Evolutionary conservation across 2,888 invertebrate species (phyloP).

Genomic region (Amiota communis): DNA sequence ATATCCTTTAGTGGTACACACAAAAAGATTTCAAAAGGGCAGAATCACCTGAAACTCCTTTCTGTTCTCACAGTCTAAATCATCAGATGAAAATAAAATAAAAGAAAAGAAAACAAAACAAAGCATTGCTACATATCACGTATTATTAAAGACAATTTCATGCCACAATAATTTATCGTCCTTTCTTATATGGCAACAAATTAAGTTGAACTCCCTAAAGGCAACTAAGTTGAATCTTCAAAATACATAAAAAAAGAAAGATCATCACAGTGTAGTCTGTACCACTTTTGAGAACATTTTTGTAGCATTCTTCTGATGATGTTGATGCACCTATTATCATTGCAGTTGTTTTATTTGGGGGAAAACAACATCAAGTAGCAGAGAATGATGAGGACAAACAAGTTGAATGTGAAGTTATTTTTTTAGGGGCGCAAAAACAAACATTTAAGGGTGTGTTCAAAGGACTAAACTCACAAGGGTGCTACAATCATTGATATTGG

Average conservation of each 20-base stretch:
- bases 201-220: constrained; percentile 20
- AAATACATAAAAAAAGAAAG: neutral
- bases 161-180: constrained; percentile 21
- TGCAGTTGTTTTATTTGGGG: constrained; percentile 1
- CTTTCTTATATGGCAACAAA: constrained; percentile 8
- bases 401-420: constrained; percentile 7
- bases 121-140: neutral
- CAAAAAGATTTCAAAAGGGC: neutral
- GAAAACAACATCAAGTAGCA: constrained; percentile 18
- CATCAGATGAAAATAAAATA: no score
- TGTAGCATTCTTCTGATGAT: neutral
- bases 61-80: neutral
- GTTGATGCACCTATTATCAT: neutral
- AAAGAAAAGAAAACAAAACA: neutral
- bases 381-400: neutral
- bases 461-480: neutral
- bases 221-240: neutral
- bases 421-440: constrained; percentile 5
- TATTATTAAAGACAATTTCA: constrained; percentile 20
- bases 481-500: neutral
- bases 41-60: neutral
- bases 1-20: constrained; percentile 6
- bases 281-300: neutral
- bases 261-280: neutral
- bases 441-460: neutral